Evolutionary conservation across 2,797 vertebrate genomes (phyloP).

Genomic region (Aeoliscus strigatus): DNA sequence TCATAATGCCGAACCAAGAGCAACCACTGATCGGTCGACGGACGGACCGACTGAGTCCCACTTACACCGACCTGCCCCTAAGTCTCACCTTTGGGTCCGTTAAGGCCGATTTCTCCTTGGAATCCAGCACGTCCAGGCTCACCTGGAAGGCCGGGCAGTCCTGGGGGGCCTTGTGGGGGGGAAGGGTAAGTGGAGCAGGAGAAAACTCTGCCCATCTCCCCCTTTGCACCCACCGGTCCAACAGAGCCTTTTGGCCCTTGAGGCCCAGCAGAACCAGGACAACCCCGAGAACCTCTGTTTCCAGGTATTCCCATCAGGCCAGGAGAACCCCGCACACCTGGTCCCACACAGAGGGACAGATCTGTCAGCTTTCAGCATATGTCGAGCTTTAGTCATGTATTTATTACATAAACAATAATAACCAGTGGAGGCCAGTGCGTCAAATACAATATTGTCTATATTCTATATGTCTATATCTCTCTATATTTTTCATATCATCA

Average conservation of each 20-base stretch:
- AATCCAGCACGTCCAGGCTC: conserved; percentile 41
- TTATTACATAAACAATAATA: too few relatives aligned
- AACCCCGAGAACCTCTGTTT: conserved; percentile 33
- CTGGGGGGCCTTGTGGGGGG: background rate
- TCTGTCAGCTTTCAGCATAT: too few relatives aligned
- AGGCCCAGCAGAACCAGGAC: conserved; percentile 28
- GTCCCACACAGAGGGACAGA: conserved; percentile 9
- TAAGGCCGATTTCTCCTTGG: conserved; percentile 28
- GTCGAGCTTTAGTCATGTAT: too few relatives aligned
- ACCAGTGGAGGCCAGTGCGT: too few relatives aligned
- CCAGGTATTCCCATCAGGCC: conserved; percentile 59
- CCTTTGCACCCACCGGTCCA: conserved; percentile 55
- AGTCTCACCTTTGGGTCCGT: conserved; percentile 56
- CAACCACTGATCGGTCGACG: background rate
- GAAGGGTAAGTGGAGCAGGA: fast-evolving
- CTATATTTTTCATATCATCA: too few relatives aligned
- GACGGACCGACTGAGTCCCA: too few relatives aligned
- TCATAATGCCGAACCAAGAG: background rate
- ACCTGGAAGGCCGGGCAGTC: conserved; percentile 51
- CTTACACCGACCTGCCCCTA: too few relatives aligned
- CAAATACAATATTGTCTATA: too few relatives aligned
- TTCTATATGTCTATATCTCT: too few relatives aligned
- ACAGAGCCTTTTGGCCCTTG: conserved; percentile 32
- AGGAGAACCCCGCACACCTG: conserved; percentile 51
- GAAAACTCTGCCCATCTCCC: conserved; percentile 49